Percentiles rank a stretch among this genome's conserved stretches.
phyloP scores from a whole-genome alignment of 2,797 vertebrate genomes.

The Danio kyathit region DNA sequence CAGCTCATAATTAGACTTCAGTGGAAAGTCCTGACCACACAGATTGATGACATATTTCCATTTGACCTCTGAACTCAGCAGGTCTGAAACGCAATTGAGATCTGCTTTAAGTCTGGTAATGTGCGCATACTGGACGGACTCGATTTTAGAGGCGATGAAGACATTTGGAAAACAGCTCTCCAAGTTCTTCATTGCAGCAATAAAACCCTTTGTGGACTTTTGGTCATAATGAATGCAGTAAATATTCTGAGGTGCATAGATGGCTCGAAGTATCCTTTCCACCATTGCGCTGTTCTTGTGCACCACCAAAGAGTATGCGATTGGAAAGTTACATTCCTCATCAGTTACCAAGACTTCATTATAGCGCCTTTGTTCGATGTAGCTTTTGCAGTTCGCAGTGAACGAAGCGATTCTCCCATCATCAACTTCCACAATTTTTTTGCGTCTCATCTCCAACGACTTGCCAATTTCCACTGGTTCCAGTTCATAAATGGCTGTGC shows the following conservation, averaged over 20 bases:
- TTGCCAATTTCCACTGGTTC: slow-evolving; percentile 91
- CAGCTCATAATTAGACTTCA: slow-evolving; percentile 88
- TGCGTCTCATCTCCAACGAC: slow-evolving; percentile 84
- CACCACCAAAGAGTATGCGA: slow-evolving; percentile 93
- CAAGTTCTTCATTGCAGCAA: slow-evolving; percentile 83
- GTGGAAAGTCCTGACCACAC: slow-evolving; percentile 94
- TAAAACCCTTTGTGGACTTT: slow-evolving; percentile 85
- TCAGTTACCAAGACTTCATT: slow-evolving; percentile 74
- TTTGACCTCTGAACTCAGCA: slow-evolving; percentile 81
- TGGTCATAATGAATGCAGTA: slow-evolving; percentile 94
- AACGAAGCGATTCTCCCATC: slow-evolving; percentile 82
- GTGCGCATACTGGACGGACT: slow-evolving; percentile 88
- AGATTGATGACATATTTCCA: slow-evolving; percentile 94
- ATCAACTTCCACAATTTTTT: slow-evolving; percentile 79
- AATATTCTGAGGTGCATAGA: slow-evolving; percentile 87
- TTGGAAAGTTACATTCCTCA: slow-evolving; percentile 83
- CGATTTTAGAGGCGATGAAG: slow-evolving; percentile 88
- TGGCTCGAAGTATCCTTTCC: slow-evolving; percentile 89
- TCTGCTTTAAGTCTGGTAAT: slow-evolving; percentile 91
- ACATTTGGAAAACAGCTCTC: slow-evolving; percentile 88
- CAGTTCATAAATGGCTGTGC: slow-evolving; percentile 85
- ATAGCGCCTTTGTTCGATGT: slow-evolving; percentile 80
- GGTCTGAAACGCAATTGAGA: slow-evolving; percentile 91
- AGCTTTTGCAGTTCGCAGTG: slow-evolving; percentile 81
- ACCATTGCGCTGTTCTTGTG: slow-evolving; percentile 93